Conservation (phyloP, 2,888 invertebrate genomes). For the Autographa gamma region DNA sequence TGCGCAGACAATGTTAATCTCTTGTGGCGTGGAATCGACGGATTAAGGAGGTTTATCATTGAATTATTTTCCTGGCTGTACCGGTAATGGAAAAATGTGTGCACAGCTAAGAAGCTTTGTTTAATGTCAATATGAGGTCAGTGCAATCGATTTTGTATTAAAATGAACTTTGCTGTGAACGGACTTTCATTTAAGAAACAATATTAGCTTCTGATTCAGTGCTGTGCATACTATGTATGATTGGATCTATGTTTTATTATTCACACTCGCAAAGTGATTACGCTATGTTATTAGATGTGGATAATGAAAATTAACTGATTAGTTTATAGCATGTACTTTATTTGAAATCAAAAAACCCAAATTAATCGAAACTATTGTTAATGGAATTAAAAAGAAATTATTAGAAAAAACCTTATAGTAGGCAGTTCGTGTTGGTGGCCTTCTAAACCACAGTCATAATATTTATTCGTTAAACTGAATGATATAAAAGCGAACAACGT, state of each 20-base stretch:
- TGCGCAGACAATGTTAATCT: slow-evolving; percentile 46
- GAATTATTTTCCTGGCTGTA: slow-evolving; percentile 32
- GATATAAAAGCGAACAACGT: no score
- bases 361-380: no score
- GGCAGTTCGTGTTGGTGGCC: no score
- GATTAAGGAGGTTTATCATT: slow-evolving; percentile 49
- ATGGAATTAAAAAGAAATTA: no score
- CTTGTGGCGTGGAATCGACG: slow-evolving; percentile 44
- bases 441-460: no score
- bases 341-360: not conserved
- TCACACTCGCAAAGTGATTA: no score
- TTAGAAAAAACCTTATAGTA: no score
- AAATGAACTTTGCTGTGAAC: not conserved
- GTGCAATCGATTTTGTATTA: not conserved
- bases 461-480: no score
- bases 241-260: not conserved
- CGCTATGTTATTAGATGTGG: no score
- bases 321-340: no score
- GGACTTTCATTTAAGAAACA: not conserved
- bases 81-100: slow-evolving; percentile 14
- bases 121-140: not conserved
- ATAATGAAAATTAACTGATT: no score
- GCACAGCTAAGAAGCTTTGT: slow-evolving; percentile 9
- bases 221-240: not conserved
- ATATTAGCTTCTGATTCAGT: not conserved